Conservation (phyloP, 2,113 vertebrate species). For the Mola mola region DNA sequence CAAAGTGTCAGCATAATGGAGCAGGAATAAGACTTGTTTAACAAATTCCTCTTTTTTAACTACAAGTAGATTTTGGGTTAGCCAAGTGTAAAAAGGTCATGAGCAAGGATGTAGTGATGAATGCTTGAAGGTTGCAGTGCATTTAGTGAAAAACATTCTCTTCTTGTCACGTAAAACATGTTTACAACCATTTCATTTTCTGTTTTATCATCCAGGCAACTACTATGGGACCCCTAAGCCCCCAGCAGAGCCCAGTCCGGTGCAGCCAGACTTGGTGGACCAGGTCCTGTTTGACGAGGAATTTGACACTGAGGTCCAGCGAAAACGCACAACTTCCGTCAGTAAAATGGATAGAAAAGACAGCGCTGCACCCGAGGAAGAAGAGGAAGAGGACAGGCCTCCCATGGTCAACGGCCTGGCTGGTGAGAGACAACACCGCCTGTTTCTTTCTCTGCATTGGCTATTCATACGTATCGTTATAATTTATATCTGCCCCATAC, state of each 20-base stretch:
- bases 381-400: conserved; percentile 94
- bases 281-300: conserved; percentile 97
- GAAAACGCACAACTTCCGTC: conserved; percentile 95
- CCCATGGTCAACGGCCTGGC: conserved; percentile 87
- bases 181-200: background rate
- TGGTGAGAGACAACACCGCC: conserved; percentile 81
- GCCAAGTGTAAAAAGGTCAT: too few species aligned
- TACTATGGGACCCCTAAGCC: conserved; percentile 98
- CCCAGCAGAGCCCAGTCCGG: conserved; percentile 93
- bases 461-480: background rate
- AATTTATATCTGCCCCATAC: background rate
- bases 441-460: background rate
- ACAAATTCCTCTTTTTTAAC: too few species aligned
- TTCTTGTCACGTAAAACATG: background rate
- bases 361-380: conserved; percentile 94
- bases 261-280: conserved; percentile 95
- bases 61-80: too few species aligned
- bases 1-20: too few species aligned
- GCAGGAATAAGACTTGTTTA: too few species aligned
- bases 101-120: too few species aligned
- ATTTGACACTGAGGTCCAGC: conserved; percentile 92
- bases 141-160: too few species aligned
- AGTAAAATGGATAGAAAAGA: conserved; percentile 98
- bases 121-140: too few species aligned
- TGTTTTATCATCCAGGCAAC: conserved; percentile 84